A percentile compares a stretch with the other conserved stretches of the same genome.
Conservation (phyloP, 2,888 invertebrate genomes). For the Apamea anceps region DNA sequence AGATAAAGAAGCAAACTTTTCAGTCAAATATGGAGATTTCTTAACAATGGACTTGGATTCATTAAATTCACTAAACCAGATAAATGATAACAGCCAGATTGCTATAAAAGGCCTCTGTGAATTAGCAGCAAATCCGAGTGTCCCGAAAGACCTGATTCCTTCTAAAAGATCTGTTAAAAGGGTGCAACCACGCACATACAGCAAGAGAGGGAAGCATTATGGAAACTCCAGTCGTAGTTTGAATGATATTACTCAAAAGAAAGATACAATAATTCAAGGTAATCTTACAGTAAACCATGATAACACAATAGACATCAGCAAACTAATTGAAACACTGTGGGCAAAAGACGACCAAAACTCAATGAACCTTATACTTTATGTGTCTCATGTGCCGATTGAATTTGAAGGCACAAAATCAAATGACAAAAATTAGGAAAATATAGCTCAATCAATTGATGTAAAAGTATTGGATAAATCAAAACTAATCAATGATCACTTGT, state of each 20-base stretch:
- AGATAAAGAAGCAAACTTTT: slow-evolving; percentile 81
- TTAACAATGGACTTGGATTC: slow-evolving; percentile 77
- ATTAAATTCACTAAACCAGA: slow-evolving; percentile 50
- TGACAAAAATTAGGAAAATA: slow-evolving; percentile 24
- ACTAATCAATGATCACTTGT: slow-evolving; percentile 10
- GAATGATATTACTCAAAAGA: slow-evolving; percentile 27
- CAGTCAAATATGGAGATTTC: slow-evolving; percentile 85
- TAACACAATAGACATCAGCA: slow-evolving; percentile 27
- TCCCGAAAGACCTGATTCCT: slow-evolving; percentile 3
- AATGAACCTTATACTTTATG: slow-evolving; percentile 25
- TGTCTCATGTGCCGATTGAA: slow-evolving; percentile 49
- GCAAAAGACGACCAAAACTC: slow-evolving; percentile 19
- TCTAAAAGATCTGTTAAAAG: slow-evolving; percentile 27
- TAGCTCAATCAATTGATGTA: slow-evolving; percentile 1
- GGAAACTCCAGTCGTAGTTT: slow-evolving; percentile 13
- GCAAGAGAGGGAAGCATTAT: slow-evolving; percentile 3
- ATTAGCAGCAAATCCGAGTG: neutral
- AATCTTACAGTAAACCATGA: slow-evolving; percentile 6
- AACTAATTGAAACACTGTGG: slow-evolving; percentile 15
- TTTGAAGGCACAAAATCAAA: slow-evolving; percentile 36
- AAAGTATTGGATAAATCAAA: neutral
- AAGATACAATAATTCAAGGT: slow-evolving; percentile 12
- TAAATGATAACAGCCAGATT: slow-evolving; percentile 55
- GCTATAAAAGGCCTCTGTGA: slow-evolving; percentile 8
- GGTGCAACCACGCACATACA: slow-evolving; percentile 18